These are phyloP conservation scores for Holothuria glaberrima DNA, from an alignment of 35 echinoderm and acorn worm genomes.

Conservation along the genomic window DNA sequence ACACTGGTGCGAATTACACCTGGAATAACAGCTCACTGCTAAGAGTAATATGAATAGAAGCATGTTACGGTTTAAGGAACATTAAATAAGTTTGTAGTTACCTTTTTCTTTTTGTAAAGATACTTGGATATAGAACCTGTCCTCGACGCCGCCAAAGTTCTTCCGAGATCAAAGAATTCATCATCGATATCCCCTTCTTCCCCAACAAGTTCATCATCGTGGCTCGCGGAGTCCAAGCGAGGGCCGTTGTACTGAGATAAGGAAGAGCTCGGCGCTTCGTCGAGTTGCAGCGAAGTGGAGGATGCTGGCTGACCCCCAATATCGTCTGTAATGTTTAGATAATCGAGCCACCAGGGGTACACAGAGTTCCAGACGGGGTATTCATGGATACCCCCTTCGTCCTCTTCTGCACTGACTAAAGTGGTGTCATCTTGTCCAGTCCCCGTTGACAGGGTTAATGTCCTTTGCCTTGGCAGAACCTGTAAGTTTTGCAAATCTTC, in stretches of 20 bases:
- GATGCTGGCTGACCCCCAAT: background rate
- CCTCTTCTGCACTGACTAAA: too few species aligned
- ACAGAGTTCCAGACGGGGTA: slow-evolving; percentile 27
- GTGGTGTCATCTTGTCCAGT: too few species aligned
- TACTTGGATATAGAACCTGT: slow-evolving; percentile 13
- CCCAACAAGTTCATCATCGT: background rate
- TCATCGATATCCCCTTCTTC: background rate
- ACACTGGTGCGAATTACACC: too few species aligned
- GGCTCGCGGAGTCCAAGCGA: background rate
- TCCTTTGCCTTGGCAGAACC: too few species aligned
- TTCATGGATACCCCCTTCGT: too few species aligned
- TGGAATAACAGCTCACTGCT: too few species aligned
- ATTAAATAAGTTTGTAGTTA: too few species aligned
- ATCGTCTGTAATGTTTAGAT: background rate
- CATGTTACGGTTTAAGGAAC: too few species aligned
- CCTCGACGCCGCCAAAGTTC: slow-evolving; percentile 15
- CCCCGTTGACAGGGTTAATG: too few species aligned
- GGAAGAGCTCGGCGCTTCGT: background rate
- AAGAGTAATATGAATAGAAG: too few species aligned
- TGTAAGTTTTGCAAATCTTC: too few species aligned
- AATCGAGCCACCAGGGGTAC: slow-evolving; percentile 19
- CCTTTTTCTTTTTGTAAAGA: slow-evolving; percentile 1
- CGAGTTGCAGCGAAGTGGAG: background rate
- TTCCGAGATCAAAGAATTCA: slow-evolving; percentile 8
- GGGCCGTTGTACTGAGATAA: slow-evolving; percentile 3